Percentiles rank a stretch among this genome's conserved stretches.
Evolutionary conservation across 2,113 vertebrate species (phyloP).

Genomic region (Tragelaphus imberbis): DNA sequence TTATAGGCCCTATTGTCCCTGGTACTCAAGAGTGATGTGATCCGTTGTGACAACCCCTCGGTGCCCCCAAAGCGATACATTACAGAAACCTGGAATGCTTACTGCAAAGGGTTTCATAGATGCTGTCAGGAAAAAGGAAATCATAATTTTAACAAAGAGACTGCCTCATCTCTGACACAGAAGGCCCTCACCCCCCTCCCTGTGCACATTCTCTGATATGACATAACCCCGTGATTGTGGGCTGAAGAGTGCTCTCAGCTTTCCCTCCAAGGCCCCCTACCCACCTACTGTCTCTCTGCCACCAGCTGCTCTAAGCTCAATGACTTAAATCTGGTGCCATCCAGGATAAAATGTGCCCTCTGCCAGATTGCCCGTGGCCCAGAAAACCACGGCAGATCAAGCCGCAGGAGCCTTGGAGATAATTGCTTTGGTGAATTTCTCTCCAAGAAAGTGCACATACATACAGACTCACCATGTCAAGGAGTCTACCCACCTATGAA

Average conservation of each 20-base stretch:
- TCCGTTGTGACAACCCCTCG: background rate
- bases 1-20: background rate
- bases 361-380: background rate
- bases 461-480: background rate
- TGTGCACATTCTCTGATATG: accelerated
- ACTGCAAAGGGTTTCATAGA: background rate
- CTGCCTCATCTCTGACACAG: background rate
- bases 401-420: background rate
- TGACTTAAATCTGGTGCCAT: no score
- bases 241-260: no score
- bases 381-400: background rate
- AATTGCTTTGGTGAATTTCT: background rate
- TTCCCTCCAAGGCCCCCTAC: background rate
- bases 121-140: background rate
- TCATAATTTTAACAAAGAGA: background rate
- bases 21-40: background rate
- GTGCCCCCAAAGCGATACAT: background rate
- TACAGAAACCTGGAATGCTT: background rate
- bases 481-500: background rate
- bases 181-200: background rate
- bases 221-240: background rate
- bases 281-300: background rate
- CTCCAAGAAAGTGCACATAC: background rate
- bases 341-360: background rate
- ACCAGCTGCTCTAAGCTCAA: background rate